phyloP scores from a whole-genome alignment of 2,113 vertebrate genomes.

The Heterotilapia buettikoferi region DNA sequence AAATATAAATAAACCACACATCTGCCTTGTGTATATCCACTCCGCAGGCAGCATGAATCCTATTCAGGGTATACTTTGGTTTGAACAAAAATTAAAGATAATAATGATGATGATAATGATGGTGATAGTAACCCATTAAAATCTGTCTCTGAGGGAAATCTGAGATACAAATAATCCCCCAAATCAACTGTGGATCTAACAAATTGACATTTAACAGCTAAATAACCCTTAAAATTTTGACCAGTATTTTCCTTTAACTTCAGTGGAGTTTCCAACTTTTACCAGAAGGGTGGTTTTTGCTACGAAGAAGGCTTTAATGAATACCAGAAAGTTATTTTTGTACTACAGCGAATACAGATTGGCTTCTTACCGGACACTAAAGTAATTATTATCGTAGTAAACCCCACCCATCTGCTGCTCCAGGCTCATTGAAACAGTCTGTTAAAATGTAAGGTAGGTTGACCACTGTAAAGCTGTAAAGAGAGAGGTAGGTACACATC shows the following conservation, averaged over 20 bases:
- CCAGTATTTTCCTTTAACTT: neutral
- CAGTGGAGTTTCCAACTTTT: neutral
- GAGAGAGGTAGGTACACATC: conserved; percentile 57
- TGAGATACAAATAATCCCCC: neutral
- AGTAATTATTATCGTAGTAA: neutral
- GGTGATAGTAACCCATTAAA: neutral
- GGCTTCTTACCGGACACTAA: neutral
- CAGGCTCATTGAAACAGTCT: neutral
- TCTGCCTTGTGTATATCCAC: neutral
- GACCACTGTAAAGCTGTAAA: conserved; percentile 16
- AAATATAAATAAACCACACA: neutral
- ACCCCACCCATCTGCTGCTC: conserved; percentile 8
- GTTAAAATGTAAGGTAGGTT: neutral
- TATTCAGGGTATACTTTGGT: neutral
- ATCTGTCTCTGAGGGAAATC: neutral
- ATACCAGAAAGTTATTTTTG: neutral
- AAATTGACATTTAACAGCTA: neutral
- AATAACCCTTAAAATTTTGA: neutral
- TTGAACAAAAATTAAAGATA: neutral
- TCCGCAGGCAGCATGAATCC: neutral
- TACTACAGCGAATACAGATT: neutral
- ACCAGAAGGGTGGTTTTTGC: neutral
- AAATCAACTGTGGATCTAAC: neutral
- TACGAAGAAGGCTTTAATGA: neutral
- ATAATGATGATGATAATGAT: neutral